Evolutionary conservation across 2,113 vertebrate genomes (phyloP).

Genomic region (Chaenogobius annularis): DNA sequence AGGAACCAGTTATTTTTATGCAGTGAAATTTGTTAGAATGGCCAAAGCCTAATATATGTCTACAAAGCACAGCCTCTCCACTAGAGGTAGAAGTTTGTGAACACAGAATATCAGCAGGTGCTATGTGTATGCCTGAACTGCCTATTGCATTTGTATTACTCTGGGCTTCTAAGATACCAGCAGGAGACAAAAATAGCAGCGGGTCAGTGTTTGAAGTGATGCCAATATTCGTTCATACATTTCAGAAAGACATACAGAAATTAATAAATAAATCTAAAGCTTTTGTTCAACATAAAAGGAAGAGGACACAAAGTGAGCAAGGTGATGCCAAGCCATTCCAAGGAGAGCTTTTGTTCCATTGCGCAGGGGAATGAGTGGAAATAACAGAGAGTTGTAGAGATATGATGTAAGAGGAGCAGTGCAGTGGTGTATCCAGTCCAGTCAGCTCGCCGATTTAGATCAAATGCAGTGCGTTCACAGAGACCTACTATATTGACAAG

Average conservation of each 20-base stretch:
- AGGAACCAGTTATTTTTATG: neutral
- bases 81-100: neutral
- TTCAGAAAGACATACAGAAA: slow-evolving; percentile 41
- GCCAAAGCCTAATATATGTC: neutral
- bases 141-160: slow-evolving; percentile 22
- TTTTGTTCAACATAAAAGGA: slow-evolving; percentile 48
- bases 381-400: slow-evolving; percentile 41
- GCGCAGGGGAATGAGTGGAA: slow-evolving; percentile 55
- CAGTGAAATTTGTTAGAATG: neutral
- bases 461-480: slow-evolving; percentile 58
- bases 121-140: slow-evolving; percentile 24
- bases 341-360: slow-evolving; percentile 66
- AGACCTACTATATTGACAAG: slow-evolving; percentile 60
- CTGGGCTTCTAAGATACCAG: slow-evolving; percentile 39
- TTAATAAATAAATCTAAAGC: slow-evolving; percentile 31
- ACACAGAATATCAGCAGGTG: slow-evolving; percentile 36
- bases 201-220: slow-evolving; percentile 53
- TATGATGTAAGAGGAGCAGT: slow-evolving; percentile 51
- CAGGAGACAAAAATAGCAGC: slow-evolving; percentile 30
- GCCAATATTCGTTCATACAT: slow-evolving; percentile 47
- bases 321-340: slow-evolving; percentile 73
- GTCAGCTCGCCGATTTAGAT: slow-evolving; percentile 52
- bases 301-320: slow-evolving; percentile 62
- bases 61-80: neutral
- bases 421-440: slow-evolving; percentile 52